Base-by-base conservation (phyloP, 2,113 vertebrate species). In the Vicugna pacos region DNA sequence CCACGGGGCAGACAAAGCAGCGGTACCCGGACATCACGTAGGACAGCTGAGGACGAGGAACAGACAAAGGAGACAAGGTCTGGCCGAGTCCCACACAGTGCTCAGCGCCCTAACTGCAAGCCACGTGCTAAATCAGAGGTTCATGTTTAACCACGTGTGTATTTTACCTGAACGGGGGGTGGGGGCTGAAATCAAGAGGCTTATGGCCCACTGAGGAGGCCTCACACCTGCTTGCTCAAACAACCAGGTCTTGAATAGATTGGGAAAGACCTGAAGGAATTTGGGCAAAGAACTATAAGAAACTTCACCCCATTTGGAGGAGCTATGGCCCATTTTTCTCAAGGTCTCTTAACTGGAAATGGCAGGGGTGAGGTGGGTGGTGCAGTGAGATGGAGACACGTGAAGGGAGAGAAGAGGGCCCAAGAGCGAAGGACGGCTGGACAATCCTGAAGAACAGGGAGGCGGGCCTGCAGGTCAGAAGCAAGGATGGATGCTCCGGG, bases 1-100 rank as follows among this genome's bases (percentile, higher is more conserved):
- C 99, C 98, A 99, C 99, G 0, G 99, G 99, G 95, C 99, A 99
- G 28, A 99, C 99, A n/a, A 99, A 99, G 98, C 99, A 99, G 70
- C 99, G 98, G 96, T 98, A 99, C n/a, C 99, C 99, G 0, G 99
- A 98, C 99, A 99, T 99, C 97, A 99, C 98, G 0, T 99, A 99
- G 76, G 99, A 99, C 9, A 99, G 98, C 99, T 99, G 85, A 64
- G 90, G 91, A 54, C 22, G 80, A 93, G 38, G 95, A n/a, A 82
- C 38, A 81, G 67, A 50, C 19, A 60, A 26, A 69, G 69, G 54
- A 83, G 62, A 89, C 26, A 42, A 26, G 77, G 58, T 4, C 6
- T 14, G 64, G 56, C 32, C 82, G 15, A 0, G 6, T 4, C 10
- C 56, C 70, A 42, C 82, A 14, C 19, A 0, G 52, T 3, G 24